These are phyloP conservation scores for Desoria tigrina DNA, from an alignment of 2,888 invertebrate genomes.

Conservation along the genomic window DNA sequence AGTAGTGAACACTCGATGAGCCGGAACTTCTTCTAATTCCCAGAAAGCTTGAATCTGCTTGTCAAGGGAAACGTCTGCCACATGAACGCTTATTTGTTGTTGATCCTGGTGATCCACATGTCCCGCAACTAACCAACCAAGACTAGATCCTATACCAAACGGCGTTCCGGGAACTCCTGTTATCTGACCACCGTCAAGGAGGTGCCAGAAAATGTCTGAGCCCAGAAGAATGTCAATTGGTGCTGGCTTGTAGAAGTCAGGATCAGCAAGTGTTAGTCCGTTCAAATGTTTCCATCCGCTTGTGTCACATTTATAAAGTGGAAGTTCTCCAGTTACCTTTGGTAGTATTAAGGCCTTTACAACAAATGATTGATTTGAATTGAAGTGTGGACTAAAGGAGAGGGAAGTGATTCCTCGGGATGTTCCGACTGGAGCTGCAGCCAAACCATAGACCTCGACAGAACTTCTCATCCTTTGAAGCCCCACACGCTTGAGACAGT, in stretches of 20 bases:
- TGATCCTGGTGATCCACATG: no score
- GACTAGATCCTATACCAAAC: conserved; percentile 13
- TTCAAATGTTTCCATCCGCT: conserved; percentile 17
- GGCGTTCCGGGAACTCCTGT: conserved; percentile 14
- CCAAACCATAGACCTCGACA: conserved; percentile 13
- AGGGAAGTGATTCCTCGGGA: background rate
- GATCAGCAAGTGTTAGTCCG: conserved; percentile 31
- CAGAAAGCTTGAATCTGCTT: conserved; percentile 19
- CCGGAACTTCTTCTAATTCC: conserved; percentile 22
- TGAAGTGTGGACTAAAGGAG: conserved; percentile 10
- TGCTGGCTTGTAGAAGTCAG: conserved; percentile 14
- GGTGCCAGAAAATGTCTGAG: conserved; percentile 25
- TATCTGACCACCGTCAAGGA: conserved; percentile 15
- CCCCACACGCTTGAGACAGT: conserved; percentile 11
- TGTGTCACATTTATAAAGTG: background rate
- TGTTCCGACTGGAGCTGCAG: background rate
- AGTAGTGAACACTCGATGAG: background rate
- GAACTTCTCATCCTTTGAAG: background rate
- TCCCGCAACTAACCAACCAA: conserved; percentile 36
- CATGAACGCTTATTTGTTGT: no score
- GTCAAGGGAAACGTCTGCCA: conserved; percentile 1
- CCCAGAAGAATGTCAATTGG: conserved; percentile 31
- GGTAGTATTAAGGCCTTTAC: no score
- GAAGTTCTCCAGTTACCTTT: conserved; percentile 20
- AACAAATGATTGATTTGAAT: conserved; percentile 14